Base-by-base conservation (phyloP, 2,113 vertebrate genomes). In the Ascaphus truei region DNA sequence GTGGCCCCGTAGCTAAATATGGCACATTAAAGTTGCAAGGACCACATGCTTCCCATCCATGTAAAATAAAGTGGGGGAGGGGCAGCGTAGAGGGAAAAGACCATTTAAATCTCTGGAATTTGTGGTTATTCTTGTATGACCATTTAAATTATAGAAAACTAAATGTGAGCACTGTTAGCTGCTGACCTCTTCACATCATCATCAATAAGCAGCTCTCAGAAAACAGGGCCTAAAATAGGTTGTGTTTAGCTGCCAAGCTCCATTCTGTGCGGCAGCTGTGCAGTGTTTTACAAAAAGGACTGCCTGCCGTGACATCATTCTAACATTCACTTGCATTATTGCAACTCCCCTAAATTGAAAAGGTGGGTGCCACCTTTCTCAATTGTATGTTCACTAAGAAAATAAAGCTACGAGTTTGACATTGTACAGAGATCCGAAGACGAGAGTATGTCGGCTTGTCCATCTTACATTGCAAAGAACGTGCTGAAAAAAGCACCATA, bases 401-500 rank as follows among this genome's bases (percentile, higher is more conserved):
- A 85, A 84, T 84, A 78, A 86, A 83, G 83, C 83, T 84, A n/a
- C n/a, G 43, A n/a, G n/a, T n/a, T n/a, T 47, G 16, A 47, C 18
- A 47, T 6, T 47, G 43, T 47, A 8, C 11, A 22, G 16, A 23
- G 16, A 22, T 4, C n/a, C n/a, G n/a, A n/a, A 84, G 73, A 81
- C 81, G 73, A 87, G 83, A 90, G 89, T 87, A 86, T 85, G 79
- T 83, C 84, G 83, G 73, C 85, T 89, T 90, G 85, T 87, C 85
- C 81, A 18, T 83, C 80, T 87, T 84, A 80, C 84, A 84, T 88
- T 87, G 87, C 85, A 90, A 87, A 85, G 84, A 69, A 76, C 82
- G 76, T n/a, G 71, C 71, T 83, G 86, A 89, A 92, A 91, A 91
- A 83, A 90, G 83, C 84, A 87, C 82, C 86, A 90, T 87, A 90